Evolutionary conservation across 2,888 invertebrate species (phyloP).

Genomic region (Rotaria socialis): DNA sequence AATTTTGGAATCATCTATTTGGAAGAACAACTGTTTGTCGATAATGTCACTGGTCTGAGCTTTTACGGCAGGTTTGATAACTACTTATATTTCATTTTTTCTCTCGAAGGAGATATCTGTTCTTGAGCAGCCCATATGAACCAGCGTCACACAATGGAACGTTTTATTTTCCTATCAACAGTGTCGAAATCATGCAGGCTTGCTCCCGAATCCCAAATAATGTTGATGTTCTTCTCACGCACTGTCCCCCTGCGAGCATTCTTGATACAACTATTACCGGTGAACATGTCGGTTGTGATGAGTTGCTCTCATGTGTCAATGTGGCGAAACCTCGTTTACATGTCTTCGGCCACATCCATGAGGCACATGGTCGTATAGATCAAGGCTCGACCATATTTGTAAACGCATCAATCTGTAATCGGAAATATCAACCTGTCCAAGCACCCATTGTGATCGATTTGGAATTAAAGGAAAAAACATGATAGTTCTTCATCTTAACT

Average conservation of each 20-base stretch:
- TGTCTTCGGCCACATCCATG: conserved; percentile 80
- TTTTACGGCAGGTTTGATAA: background rate
- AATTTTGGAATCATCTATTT: background rate
- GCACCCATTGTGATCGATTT: background rate
- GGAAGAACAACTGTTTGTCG: background rate
- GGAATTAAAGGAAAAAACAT: too few species aligned
- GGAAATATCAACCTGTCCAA: background rate
- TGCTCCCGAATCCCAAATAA: conserved; percentile 74
- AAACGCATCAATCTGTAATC: background rate
- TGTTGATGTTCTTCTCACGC: conserved; percentile 74
- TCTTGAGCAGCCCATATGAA: background rate
- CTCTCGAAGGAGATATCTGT: too few species aligned
- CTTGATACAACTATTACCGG: background rate
- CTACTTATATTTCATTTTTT: too few species aligned
- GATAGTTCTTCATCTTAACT: too few species aligned
- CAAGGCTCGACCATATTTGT: background rate
- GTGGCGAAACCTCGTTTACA: conserved; percentile 77
- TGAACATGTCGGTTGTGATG: background rate
- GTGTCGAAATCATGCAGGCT: conserved; percentile 54
- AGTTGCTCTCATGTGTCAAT: conserved; percentile 62
- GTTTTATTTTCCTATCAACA: background rate
- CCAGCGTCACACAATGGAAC: background rate
- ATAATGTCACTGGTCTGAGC: background rate
- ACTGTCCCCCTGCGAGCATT: conserved; percentile 68
- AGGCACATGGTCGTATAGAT: conserved; percentile 62